Conservation (phyloP, 2,888 invertebrate species). For the Nephrotoma guestfalica region DNA sequence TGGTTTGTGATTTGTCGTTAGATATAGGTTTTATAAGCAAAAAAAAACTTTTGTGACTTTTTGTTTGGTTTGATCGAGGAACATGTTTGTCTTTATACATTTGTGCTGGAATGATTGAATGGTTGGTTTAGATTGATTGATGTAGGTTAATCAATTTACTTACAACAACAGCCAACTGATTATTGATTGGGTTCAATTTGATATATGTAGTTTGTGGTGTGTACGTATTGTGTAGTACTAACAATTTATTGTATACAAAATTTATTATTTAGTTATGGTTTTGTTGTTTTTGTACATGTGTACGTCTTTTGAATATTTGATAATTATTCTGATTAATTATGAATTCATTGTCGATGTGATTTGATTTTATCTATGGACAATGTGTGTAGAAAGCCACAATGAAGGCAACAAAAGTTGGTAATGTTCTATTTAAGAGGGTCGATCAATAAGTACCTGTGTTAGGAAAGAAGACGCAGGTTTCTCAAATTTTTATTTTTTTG, state of each 20-base stretch:
- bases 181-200: background rate
- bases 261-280: background rate
- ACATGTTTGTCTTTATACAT: too few species aligned
- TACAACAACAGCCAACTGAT: background rate
- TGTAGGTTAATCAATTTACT: background rate
- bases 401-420: background rate
- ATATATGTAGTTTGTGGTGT: background rate
- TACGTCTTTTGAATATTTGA: background rate
- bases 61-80: too few species aligned
- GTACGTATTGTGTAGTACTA: background rate
- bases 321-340: background rate
- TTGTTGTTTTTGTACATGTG: background rate
- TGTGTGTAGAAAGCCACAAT: background rate
- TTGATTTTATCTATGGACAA: too few species aligned
- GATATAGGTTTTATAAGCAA: too few species aligned
- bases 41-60: too few species aligned
- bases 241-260: background rate
- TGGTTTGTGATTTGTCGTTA: too few species aligned
- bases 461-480: too few species aligned
- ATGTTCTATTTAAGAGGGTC: background rate
- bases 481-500: too few species aligned
- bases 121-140: background rate
- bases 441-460: too few species aligned
- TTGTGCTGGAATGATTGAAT: background rate
- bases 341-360: background rate